Evolutionary conservation across 2,888 invertebrate species (phyloP), one percentile per base, ranked within the genome.

Genomic region (Mesochorus sp.): DNA sequence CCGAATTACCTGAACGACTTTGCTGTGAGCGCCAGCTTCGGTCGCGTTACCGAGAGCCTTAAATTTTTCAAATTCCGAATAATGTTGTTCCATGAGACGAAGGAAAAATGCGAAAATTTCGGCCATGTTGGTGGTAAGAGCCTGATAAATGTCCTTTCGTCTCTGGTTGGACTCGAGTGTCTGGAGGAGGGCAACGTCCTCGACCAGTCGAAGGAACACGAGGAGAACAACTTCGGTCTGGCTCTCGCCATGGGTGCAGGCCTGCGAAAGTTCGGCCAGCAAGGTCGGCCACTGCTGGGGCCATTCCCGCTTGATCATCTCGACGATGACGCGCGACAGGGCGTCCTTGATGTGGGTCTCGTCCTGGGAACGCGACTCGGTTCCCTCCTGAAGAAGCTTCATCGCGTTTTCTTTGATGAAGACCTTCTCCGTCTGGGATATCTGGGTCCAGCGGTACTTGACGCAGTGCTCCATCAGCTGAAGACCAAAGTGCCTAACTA

Each of bases 271-370:
- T 89, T 98, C 98, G 0, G 94, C 92, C 28, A 98, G 91, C 31
- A 99, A 91, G 0, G 96, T 94, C 0, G 97, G 96, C 98, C 98
- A 99, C 82, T 98, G 97, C 88, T 98, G 98, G 0, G 99, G 99
- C 99, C 98, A 99, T 90, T 98, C 98, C 6, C 98, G 93, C 88
- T 98, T 98, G 66, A 97, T 96, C 95, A 99, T 97, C 92, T 99
- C 98, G 0, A 99, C 98, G 66, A 98, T 95, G n/a, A 98, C 96
- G 55, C 98, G 93, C 10, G 97, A 96, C 1, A 97, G 90, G 0
- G 96, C 97, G 90, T 97, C 96, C 90, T 97, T 97, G 84, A 97
- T 93, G 86, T 96, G 96, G 8, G 94, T 94, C 55, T 92, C 92
- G 82, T 94, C 94, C 79, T 94, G 94, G 0, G 71, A 73, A 53